These are phyloP conservation scores for Vimba vimba DNA, from an alignment of 2,113 vertebrate genomes.

Conservation along the genomic window DNA sequence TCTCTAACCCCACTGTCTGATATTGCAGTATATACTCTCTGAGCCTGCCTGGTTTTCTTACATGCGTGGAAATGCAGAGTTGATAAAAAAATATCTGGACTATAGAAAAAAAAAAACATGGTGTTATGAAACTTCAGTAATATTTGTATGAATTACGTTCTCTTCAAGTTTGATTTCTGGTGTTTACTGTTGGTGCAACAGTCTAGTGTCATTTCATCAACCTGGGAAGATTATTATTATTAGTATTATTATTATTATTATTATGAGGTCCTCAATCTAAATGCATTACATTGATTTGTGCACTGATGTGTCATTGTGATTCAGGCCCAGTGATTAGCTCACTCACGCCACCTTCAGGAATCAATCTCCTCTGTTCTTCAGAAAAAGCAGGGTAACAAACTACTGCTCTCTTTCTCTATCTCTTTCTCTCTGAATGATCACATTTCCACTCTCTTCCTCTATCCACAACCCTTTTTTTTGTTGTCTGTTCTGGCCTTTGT, in stretches of 20 bases:
- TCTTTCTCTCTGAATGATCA: not conserved
- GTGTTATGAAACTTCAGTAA: constrained; percentile 73
- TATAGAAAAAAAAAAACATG: constrained; percentile 56
- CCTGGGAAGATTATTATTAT: constrained; percentile 47
- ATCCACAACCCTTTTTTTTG: not conserved
- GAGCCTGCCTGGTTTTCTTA: constrained; percentile 81
- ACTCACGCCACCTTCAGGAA: constrained; percentile 46
- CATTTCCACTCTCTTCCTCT: not conserved
- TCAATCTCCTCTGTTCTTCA: constrained; percentile 56
- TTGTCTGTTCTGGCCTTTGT: not conserved
- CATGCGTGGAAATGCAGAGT: constrained; percentile 75
- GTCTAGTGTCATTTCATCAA: constrained; percentile 68
- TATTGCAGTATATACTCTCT: constrained; percentile 75
- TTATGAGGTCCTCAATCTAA: not conserved
- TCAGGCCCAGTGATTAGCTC: constrained; percentile 56
- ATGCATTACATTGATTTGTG: constrained; percentile 47
- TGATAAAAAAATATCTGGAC: constrained; percentile 61
- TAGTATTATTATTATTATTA: constrained; percentile 39
- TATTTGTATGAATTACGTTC: constrained; percentile 72
- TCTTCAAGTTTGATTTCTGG: constrained; percentile 55
- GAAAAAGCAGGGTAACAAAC: constrained; percentile 58
- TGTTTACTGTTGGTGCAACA: constrained; percentile 73
- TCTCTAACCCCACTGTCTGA: constrained; percentile 59
- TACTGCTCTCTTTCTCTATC: constrained; percentile 46
- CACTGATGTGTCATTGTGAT: constrained; percentile 50